Conservation (phyloP, 1,140 invertebrate species). For the Drosophila grimshawi region DNA sequence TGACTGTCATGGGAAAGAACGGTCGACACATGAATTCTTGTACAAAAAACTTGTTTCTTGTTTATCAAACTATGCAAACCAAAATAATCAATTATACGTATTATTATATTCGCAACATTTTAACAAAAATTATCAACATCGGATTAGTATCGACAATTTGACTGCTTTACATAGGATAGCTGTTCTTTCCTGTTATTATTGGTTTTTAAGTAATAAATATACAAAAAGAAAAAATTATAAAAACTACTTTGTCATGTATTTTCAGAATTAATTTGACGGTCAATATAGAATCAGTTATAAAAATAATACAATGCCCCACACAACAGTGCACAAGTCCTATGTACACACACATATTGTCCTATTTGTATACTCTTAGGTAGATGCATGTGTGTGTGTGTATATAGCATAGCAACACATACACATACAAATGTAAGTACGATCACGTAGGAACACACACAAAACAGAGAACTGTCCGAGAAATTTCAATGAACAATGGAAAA, state of each 20-base stretch:
- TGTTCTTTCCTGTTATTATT: neutral
- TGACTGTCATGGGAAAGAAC: too few relatives aligned
- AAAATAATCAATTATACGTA: too few relatives aligned
- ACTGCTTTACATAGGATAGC: too few relatives aligned
- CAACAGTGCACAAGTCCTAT: conserved; percentile 2
- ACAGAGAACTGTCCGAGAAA: conserved; percentile 32
- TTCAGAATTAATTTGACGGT: neutral
- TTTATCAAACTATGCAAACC: too few relatives aligned
- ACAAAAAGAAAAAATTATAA: neutral
- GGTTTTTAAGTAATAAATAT: neutral
- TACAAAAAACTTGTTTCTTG: too few relatives aligned
- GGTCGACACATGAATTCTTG: too few relatives aligned
- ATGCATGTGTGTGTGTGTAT: conserved; percentile 2
- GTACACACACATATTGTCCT: neutral
- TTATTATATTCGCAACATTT: too few relatives aligned
- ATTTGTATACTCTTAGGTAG: conserved; percentile 1
- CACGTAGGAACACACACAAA: conserved; percentile 6
- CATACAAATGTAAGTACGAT: neutral
- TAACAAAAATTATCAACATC: too few relatives aligned
- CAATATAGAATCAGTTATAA: conserved; percentile 1
- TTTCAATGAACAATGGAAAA: conserved; percentile 50
- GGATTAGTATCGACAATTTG: too few relatives aligned
- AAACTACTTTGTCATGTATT: neutral
- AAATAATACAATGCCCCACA: conserved; percentile 3
- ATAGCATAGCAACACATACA: conserved; percentile 31